Conservation (phyloP, 2,113 vertebrate genomes). For the Ahaetulla prasina region DNA sequence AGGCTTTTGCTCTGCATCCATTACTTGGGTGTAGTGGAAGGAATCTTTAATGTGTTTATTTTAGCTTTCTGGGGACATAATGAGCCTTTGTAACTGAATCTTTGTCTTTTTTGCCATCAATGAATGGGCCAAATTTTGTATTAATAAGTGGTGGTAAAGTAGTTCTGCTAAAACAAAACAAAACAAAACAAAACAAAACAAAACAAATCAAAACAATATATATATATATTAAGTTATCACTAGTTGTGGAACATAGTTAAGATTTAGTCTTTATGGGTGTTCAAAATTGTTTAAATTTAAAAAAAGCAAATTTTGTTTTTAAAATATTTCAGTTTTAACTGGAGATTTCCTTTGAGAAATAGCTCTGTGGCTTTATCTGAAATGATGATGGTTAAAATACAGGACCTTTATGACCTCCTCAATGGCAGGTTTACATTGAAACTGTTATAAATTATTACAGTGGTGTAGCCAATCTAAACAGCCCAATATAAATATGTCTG, state of each 20-base stretch:
- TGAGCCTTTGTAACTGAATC: slow-evolving; percentile 55
- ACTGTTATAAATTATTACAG: slow-evolving; percentile 96
- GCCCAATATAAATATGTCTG: slow-evolving; percentile 91
- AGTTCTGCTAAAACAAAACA: slow-evolving; percentile 52
- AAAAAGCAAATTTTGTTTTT: slow-evolving; percentile 58
- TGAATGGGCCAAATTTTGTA: slow-evolving; percentile 45
- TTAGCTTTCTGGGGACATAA: slow-evolving; percentile 43
- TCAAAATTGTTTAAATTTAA: slow-evolving; percentile 53
- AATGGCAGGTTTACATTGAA: slow-evolving; percentile 93
- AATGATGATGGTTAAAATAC: slow-evolving; percentile 73
- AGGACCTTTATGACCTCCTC: slow-evolving; percentile 85
- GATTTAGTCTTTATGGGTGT: slow-evolving; percentile 58
- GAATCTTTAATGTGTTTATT: slow-evolving; percentile 48
- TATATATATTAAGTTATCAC: slow-evolving; percentile 57
- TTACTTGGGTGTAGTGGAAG: slow-evolving; percentile 41
- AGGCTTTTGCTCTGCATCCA: slow-evolving; percentile 37
- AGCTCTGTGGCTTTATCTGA: slow-evolving; percentile 73
- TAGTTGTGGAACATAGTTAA: slow-evolving; percentile 50
- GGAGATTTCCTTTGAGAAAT: slow-evolving; percentile 53
- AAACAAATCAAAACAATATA: too few relatives aligned
- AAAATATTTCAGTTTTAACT: slow-evolving; percentile 58
- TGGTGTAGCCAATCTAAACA: slow-evolving; percentile 92
- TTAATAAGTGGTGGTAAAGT: slow-evolving; percentile 53
- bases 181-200: too few relatives aligned
- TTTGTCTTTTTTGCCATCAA: slow-evolving; percentile 51